Conservation (phyloP, 2,113 vertebrate genomes). For the Aptenodytes patagonicus region DNA sequence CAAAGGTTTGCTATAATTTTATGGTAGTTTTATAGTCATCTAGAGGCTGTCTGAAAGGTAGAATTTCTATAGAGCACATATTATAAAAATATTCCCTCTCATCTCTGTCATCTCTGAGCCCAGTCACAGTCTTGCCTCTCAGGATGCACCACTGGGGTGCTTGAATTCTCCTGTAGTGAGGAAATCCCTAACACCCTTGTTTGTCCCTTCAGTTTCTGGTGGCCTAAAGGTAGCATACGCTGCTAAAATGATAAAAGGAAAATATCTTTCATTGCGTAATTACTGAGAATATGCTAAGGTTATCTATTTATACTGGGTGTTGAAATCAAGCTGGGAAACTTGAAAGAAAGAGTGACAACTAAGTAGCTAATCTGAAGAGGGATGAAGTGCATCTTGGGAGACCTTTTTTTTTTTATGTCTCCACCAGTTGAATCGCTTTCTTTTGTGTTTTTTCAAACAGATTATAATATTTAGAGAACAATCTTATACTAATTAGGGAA, state of each 20-base stretch:
- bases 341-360: not conserved
- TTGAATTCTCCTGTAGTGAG: not conserved
- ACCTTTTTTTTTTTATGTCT: not conserved
- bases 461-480: not conserved
- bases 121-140: not conserved
- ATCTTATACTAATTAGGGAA: not conserved
- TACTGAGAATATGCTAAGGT: not conserved
- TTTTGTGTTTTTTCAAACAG: not conserved
- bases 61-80: not conserved
- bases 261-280: not conserved
- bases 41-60: not conserved
- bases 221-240: not conserved
- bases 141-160: accelerated
- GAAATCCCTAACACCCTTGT: not conserved
- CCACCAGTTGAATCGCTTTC: not conserved
- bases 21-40: not conserved
- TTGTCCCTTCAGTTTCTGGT: not conserved
- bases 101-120: not conserved
- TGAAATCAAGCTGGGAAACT: not conserved
- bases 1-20: not conserved
- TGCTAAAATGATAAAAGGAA: not conserved
- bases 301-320: not conserved
- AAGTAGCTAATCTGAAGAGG: not conserved
- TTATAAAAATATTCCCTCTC: not conserved
- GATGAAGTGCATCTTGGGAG: not conserved